Conservation (phyloP, 2,113 vertebrate genomes). For the Pteruthius melanotis region DNA sequence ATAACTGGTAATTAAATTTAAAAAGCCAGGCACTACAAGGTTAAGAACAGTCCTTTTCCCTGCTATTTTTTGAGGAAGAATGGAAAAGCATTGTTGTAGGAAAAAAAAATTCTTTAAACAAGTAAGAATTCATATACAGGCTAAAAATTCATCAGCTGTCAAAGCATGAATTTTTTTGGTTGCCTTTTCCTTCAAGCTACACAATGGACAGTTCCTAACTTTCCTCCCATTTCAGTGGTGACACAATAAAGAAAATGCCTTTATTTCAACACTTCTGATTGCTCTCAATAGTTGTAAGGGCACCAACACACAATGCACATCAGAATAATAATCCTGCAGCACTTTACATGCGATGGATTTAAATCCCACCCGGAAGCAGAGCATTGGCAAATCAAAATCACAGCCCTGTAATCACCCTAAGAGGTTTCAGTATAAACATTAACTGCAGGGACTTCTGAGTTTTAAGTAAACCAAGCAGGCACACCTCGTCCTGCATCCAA, state of each 20-base stretch:
- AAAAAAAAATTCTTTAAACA: neutral
- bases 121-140: neutral
- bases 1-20: neutral
- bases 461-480: neutral
- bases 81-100: neutral
- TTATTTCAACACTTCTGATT: neutral
- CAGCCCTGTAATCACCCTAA: neutral
- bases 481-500: neutral
- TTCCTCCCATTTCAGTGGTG: neutral
- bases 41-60: neutral
- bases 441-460: neutral
- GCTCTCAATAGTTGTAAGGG: neutral
- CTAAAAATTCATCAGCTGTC: neutral
- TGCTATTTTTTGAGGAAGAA: neutral
- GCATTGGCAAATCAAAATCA: neutral
- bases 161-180: neutral
- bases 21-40: neutral
- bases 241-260: neutral
- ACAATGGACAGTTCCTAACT: neutral
- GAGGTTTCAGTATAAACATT: neutral
- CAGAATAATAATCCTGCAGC: neutral
- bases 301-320: neutral
- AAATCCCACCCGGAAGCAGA: neutral
- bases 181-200: neutral
- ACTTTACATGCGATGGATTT: accelerated